Base-by-base conservation (phyloP, 2,113 vertebrate species). In the Lanius ludovicianus region DNA sequence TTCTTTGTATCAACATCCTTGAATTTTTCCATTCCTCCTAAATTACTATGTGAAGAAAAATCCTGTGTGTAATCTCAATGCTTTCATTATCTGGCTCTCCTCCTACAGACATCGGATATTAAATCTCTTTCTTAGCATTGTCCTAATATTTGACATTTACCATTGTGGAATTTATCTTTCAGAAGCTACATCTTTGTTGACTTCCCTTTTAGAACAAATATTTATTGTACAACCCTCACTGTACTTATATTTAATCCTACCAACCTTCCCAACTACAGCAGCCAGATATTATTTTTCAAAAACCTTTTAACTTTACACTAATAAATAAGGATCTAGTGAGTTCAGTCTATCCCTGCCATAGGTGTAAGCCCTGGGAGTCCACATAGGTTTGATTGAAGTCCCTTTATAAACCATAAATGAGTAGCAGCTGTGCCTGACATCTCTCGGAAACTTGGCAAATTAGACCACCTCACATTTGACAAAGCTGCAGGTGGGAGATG, bases 161-260 rank as follows among this genome's bases (percentile, higher is more conserved):
- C 69, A 79, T 60, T 71, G 57, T 33, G 90, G 37, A 83, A 84
- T 84, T 94, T 92, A 78, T 84, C 79, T 94, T 96, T 92, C 65
- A 87, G 49, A 75, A 88, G 69, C 83, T 95, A 93, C 85, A 92
- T 94, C 91, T 96, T 93, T 97, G 95, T 93, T 97, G 82, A 93
- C 73, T 97, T 97, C 89, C 55, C 80, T 91, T 93, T 42, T 75
- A 90, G 71, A 95, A 90, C 57, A 96, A 97, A 96, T 97, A 96
- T 97, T 97, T 97, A 97, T 93, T 93, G 55, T 60, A 89, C 35
- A 90, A 19, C 15, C 49, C 64, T 84, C 78, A 74, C 31, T 64
- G 49, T 70, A 87, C 44, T 87, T 82, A 37, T 25, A 76, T 71
- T 79, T 87, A 85, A 92, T 70, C 65, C 55, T 83, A 39, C 44